phyloP scores from a whole-genome alignment of 2,888 invertebrate genomes.

The Herminia tarsipennalis region DNA sequence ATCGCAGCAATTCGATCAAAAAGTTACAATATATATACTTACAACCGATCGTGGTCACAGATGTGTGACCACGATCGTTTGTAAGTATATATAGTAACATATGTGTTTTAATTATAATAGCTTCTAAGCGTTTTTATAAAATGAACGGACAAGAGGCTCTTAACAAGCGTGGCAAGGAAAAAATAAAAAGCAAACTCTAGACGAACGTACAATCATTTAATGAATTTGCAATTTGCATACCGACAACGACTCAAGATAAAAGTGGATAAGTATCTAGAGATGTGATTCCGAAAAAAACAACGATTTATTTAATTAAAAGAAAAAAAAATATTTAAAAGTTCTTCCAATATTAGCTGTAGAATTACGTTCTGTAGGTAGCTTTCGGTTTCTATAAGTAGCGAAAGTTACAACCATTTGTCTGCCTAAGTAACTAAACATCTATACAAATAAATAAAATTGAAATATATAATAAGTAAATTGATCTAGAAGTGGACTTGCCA shows the following conservation, averaged over 20 bases:
- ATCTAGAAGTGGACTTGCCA: no score
- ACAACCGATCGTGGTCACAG: conserved; percentile 1
- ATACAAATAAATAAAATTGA: no score
- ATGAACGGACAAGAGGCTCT: conserved; percentile 65
- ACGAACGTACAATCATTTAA: conserved; percentile 78
- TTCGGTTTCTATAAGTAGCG: no score
- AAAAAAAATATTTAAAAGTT: background rate
- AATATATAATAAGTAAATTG: no score
- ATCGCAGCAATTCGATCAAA: no score
- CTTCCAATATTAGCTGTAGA: no score
- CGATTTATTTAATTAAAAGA: no score
- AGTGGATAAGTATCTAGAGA: conserved; percentile 51
- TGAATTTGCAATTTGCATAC: conserved; percentile 82
- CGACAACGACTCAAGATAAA: conserved; percentile 66
- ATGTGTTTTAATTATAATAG: conserved; percentile 50
- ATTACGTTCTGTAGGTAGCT: no score
- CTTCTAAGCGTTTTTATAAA: conserved; percentile 60
- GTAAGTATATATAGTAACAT: conserved; percentile 4
- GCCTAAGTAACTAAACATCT: no score
- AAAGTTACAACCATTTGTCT: no score
- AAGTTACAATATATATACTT: no score
- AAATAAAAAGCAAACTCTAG: conserved; percentile 65
- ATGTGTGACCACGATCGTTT: background rate
- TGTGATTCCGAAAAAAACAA: conserved; percentile 18
- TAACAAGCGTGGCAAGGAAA: conserved; percentile 62